Evolutionary conservation across 2,888 invertebrate species (phyloP), one percentile per base, ranked within the genome.

Genomic region (Drosophila barbarae): DNA sequence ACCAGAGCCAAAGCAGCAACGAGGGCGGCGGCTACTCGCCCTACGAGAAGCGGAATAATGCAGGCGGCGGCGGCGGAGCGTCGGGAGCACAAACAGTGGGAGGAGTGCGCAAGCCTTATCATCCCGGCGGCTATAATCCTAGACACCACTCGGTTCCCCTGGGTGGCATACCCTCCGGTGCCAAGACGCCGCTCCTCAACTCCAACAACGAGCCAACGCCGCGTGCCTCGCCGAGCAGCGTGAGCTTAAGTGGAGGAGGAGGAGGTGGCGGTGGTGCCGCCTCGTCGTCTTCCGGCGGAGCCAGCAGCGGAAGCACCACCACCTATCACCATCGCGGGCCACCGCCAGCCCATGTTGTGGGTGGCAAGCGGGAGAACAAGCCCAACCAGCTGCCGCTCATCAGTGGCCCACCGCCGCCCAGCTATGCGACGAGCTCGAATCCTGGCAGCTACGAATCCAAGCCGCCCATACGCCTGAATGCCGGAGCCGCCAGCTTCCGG

Each of bases 401-500:
- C 5, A 84, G 86, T 59, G 88, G 87, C 13, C 87, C 86, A 21
- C 82, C 86, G 21, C 82, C 82, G 60, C 77, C 84, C 51, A 78
- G 68, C 56, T 79, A 67, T 61, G 76, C 65, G 54, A 52, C 57
- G 18, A 61, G 70, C 46, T 38, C 68, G 3, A 53, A 49, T 44
- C 61, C 74, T 57, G 75, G 52, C n/a, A 54, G 69, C 39, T 74
- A 73, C 34, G 85, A 81, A 61, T 49, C 76, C n/a, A 87, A 87
- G 72, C 87, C 87, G 21, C 84, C 87, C 5, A 68, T 87, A 5
- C 87, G 87, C 8, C 71, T 87, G 1, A 87, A 87, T 69, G 87
- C 88, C 0, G 78, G 72, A 3, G 87, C 87, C 13, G 86, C 87
- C 41, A 78, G 74, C 34, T 87, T 87, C 66, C 85, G 87, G 7